Evolutionary conservation across 1,140 invertebrate genomes (phyloP).

Genomic region (Platyura marginata): DNA sequence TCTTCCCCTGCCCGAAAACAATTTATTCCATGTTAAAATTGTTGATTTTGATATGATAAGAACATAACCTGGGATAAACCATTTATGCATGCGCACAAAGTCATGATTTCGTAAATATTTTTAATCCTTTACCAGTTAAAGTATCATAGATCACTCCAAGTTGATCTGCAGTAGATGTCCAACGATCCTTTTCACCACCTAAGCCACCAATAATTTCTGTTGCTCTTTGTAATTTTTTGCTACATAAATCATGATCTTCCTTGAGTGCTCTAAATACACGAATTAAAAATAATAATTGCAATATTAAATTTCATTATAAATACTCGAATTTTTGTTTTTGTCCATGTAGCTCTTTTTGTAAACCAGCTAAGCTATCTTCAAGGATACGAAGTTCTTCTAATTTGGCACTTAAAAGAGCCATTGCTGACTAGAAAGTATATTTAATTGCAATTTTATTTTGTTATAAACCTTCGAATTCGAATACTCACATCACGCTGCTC

Average conservation of each 20-base stretch:
- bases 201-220: constrained; percentile 80
- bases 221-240: constrained; percentile 76
- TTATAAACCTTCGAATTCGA: too few relatives aligned
- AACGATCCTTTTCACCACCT: constrained; percentile 63
- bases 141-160: constrained; percentile 50
- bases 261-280: constrained; percentile 40
- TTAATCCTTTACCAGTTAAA: constrained; percentile 23
- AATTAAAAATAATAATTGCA: too few relatives aligned
- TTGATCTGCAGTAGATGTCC: constrained; percentile 57
- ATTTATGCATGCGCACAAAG: too few relatives aligned
- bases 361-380: constrained; percentile 48
- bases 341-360: constrained; percentile 47
- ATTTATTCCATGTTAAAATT: too few relatives aligned
- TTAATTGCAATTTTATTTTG: too few relatives aligned
- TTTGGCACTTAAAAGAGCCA: constrained; percentile 52
- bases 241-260: constrained; percentile 70
- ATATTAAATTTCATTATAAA: too few relatives aligned
- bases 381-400: constrained; percentile 44
- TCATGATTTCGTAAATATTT: too few relatives aligned
- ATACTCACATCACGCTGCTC: constrained; percentile 39
- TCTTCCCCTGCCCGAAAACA: too few relatives aligned
- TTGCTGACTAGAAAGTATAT: constrained; percentile 32
- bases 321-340: constrained; percentile 26
- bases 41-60: too few relatives aligned
- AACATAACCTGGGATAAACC: too few relatives aligned